These are phyloP conservation scores for Mellivora capensis DNA, from an alignment of 2,113 vertebrate genomes.

Conservation along the genomic window DNA sequence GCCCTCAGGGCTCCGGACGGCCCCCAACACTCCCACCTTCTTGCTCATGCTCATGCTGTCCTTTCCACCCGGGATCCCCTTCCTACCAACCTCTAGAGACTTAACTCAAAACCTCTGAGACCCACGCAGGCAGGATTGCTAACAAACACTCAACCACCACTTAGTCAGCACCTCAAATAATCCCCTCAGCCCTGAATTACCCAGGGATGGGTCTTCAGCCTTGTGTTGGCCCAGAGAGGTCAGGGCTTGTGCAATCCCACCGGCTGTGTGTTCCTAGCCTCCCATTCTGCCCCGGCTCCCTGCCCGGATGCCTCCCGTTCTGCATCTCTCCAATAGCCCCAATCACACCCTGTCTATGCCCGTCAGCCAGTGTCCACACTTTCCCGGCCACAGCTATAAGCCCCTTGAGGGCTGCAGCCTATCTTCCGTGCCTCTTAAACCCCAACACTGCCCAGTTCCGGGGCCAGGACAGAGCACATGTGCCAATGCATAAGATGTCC, in stretches of 20 bases:
- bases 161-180: neutral
- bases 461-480: neutral
- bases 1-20: neutral
- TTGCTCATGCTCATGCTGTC: neutral
- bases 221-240: neutral
- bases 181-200: too few species aligned
- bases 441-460: neutral
- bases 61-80: neutral
- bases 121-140: neutral
- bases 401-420: neutral
- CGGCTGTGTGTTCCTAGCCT: neutral
- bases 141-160: neutral
- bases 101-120: neutral
- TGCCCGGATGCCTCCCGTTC: neutral
- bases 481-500: neutral
- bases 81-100: neutral
- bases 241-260: fast-evolving
- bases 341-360: too few species aligned
- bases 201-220: neutral
- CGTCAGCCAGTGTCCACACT: neutral
- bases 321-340: neutral
- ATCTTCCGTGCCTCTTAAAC: neutral
- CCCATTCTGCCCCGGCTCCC: neutral
- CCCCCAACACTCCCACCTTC: neutral
- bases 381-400: neutral